Evolutionary conservation across 2,113 vertebrate species (phyloP).

Genomic region (Arenaria interpres): DNA sequence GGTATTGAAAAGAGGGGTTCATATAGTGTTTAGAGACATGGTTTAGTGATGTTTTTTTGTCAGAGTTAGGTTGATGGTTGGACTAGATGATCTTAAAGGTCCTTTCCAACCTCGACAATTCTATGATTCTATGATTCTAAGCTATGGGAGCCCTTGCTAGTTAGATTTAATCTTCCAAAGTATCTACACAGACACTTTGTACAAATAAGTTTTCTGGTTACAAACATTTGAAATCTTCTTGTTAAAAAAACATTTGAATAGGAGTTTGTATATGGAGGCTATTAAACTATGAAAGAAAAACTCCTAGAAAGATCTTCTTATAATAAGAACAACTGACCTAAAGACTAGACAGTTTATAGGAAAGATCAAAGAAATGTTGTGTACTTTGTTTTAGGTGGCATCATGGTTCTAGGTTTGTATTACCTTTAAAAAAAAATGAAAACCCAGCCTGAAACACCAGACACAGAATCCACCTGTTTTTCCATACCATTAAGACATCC

Average conservation of each 20-base stretch:
- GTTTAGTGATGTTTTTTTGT: too few relatives aligned
- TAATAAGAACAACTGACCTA: not conserved
- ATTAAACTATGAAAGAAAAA: not conserved
- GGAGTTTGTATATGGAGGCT: not conserved
- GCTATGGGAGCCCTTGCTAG: not conserved
- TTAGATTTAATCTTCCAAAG: not conserved
- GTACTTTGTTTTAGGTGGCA: not conserved
- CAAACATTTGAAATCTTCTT: not conserved
- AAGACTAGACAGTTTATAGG: not conserved
- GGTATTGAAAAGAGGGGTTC: too few relatives aligned
- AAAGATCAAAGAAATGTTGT: not conserved
- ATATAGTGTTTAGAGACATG: too few relatives aligned
- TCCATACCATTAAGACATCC: not conserved
- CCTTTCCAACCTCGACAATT: too few relatives aligned
- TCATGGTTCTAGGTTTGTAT: not conserved
- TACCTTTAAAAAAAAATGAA: not conserved
- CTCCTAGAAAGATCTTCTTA: not conserved
- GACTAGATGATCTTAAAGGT: too few relatives aligned
- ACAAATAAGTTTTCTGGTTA: not conserved
- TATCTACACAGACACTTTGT: not conserved
- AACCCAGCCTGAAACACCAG: not conserved
- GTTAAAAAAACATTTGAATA: not conserved
- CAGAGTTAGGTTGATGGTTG: too few relatives aligned
- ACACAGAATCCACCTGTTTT: not conserved
- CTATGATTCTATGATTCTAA: too few relatives aligned